These are phyloP conservation scores for Anniella stebbinsi DNA, from an alignment of 2,797 vertebrate species.

Conservation along the genomic window DNA sequence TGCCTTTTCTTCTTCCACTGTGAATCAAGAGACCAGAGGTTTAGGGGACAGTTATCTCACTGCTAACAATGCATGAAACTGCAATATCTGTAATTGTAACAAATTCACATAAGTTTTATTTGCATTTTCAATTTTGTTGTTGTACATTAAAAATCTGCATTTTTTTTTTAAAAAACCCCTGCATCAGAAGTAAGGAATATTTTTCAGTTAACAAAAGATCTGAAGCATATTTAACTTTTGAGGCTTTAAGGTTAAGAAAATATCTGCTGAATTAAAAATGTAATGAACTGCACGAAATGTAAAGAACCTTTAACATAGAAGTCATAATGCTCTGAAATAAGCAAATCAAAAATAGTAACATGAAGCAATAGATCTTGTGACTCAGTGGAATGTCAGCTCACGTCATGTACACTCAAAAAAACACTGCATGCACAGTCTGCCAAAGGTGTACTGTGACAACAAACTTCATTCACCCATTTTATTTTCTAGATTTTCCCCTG, in stretches of 20 bases:
- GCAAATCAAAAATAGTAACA: background rate
- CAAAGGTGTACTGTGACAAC: slow-evolving; percentile 1
- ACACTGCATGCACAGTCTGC: background rate
- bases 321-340: background rate
- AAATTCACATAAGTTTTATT: slow-evolving; percentile 1
- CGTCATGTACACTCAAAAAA: background rate
- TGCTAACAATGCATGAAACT: background rate
- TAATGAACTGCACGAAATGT: background rate
- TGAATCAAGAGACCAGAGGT: background rate
- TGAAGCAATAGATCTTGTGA: background rate
- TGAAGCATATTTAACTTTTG: slow-evolving; percentile 18
- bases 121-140: background rate
- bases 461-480: background rate
- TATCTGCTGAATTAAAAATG: slow-evolving; percentile 36
- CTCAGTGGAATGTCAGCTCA: background rate
- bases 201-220: slow-evolving; percentile 28
- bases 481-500: background rate
- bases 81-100: background rate
- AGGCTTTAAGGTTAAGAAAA: slow-evolving; percentile 19
- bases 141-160: background rate
- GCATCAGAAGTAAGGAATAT: background rate
- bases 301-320: background rate
- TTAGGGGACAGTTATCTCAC: background rate
- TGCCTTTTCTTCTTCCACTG: background rate
- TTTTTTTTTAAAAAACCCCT: background rate